Base-by-base conservation (phyloP, 2,113 vertebrate species). In the Noctilio leporinus region DNA sequence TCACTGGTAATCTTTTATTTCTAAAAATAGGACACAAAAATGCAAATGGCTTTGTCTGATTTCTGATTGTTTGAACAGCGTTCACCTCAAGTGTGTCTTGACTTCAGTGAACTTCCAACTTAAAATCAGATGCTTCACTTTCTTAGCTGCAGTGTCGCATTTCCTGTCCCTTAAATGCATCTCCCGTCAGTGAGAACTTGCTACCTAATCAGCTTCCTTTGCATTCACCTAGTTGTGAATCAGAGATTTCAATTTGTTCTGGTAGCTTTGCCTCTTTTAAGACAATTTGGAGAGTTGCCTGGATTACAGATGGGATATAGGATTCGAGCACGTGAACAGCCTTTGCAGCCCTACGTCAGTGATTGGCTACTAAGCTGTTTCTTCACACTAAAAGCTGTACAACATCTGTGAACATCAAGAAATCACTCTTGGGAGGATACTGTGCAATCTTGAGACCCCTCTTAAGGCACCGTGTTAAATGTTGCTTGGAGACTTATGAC, bases 281-380 rank as follows among this genome's bases (percentile, higher is more conserved):
- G 94, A 92, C 93, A 82, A 86, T 93, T 96, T 96, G 83, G 94
- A 96, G 95, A 95, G 84, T 80, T 30, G 69, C 70, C 70, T 87
- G 96, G 70, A 97, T 97, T 97, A 85, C 95, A 97, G 87, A 92
- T 96, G 95, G 87, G n/a, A 73, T 94, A 90, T 92, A 67, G 53
- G 86, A 81, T 89, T 51, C 86, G 82, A 91, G 82, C 59, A 80
- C 4, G 26, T 59, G 95, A 95, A 86, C 86, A 65, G 92, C 78
- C 93, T 95, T 76, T 93, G 62, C 84, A 93, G 93, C 62, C 43
- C 9, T 92, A 40, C 76, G 92, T 96, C 87, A 94, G 93, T 95
- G 97, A 97, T 96, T 95, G 95, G 89, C 93, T 81, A 67, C 93
- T 77, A 86, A 86, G 90, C 85, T 45, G 72, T 94, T 95, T 97